Conservation (phyloP, 2,113 vertebrate species). For the Ancistrus triradiatus region DNA sequence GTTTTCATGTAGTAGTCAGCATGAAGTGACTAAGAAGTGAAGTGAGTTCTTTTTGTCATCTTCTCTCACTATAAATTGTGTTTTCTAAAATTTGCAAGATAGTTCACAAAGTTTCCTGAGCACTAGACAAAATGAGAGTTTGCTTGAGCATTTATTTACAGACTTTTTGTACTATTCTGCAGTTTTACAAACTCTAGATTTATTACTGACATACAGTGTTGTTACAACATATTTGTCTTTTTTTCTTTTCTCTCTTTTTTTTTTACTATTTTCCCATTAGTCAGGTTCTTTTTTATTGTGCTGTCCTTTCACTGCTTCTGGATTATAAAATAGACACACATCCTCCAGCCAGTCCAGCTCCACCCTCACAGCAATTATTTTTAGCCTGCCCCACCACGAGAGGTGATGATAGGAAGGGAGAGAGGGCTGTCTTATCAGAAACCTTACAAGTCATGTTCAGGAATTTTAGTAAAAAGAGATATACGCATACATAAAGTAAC, state of each 20-base stretch:
- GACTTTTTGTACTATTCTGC: neutral
- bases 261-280: neutral
- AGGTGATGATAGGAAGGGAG: constrained; percentile 27
- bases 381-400: constrained; percentile 30
- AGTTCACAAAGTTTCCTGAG: too few species aligned
- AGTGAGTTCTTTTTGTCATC: too few species aligned
- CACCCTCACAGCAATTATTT: constrained; percentile 44
- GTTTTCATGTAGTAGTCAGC: too few species aligned
- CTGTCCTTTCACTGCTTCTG: constrained; percentile 4
- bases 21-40: too few species aligned
- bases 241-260: neutral
- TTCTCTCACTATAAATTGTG: too few species aligned
- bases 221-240: too few species aligned
- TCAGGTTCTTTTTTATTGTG: neutral
- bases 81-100: neutral
- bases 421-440: neutral
- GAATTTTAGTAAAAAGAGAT: too few species aligned
- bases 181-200: constrained; percentile 26
- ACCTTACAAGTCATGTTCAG: too few species aligned
- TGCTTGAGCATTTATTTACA: too few species aligned
- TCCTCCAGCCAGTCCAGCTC: constrained; percentile 26
- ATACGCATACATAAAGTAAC: neutral
- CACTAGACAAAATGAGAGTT: too few species aligned
- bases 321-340: constrained; percentile 25
- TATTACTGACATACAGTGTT: neutral